Conservation (phyloP, 1,140 invertebrate species). For the Notospermus geniculatus region DNA sequence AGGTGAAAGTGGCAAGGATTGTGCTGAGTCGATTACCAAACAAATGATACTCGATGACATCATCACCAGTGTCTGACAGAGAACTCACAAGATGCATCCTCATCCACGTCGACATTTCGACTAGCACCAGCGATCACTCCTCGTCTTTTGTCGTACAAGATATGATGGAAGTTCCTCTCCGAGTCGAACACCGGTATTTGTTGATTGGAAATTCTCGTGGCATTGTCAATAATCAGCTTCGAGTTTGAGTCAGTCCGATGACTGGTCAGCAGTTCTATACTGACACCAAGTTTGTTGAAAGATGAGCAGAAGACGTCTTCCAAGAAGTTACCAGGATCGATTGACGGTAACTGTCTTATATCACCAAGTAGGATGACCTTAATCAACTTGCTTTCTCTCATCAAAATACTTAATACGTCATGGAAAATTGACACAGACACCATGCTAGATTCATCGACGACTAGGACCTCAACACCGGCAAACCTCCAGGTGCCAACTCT, state of each 20-base stretch:
- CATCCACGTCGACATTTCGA: slow-evolving; percentile 12
- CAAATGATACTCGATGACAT: too few species aligned
- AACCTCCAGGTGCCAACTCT: slow-evolving; percentile 30
- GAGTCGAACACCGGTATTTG: slow-evolving; percentile 32
- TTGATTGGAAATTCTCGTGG: slow-evolving; percentile 34
- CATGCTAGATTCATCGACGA: slow-evolving; percentile 50
- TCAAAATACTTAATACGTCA: slow-evolving; percentile 34
- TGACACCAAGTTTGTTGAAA: slow-evolving; percentile 22
- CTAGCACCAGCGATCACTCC: background rate
- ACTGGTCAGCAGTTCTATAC: slow-evolving; percentile 39
- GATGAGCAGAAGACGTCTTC: slow-evolving; percentile 32
- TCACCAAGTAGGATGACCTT: slow-evolving; percentile 47
- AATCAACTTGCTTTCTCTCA: slow-evolving; percentile 31
- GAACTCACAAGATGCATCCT: slow-evolving; percentile 16
- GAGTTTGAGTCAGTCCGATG: slow-evolving; percentile 47
- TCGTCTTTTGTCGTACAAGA: background rate
- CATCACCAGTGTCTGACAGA: too few species aligned
- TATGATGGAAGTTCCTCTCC: slow-evolving; percentile 29
- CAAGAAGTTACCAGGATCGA: slow-evolving; percentile 50
- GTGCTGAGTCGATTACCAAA: too few species aligned
- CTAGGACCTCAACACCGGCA: slow-evolving; percentile 29
- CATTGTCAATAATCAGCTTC: slow-evolving; percentile 45
- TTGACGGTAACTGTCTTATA: slow-evolving; percentile 47
- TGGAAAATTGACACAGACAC: slow-evolving; percentile 44
- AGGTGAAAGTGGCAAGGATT: too few species aligned